phyloP scores from a whole-genome alignment of 2,888 invertebrate species.

The Beris morrisii region DNA sequence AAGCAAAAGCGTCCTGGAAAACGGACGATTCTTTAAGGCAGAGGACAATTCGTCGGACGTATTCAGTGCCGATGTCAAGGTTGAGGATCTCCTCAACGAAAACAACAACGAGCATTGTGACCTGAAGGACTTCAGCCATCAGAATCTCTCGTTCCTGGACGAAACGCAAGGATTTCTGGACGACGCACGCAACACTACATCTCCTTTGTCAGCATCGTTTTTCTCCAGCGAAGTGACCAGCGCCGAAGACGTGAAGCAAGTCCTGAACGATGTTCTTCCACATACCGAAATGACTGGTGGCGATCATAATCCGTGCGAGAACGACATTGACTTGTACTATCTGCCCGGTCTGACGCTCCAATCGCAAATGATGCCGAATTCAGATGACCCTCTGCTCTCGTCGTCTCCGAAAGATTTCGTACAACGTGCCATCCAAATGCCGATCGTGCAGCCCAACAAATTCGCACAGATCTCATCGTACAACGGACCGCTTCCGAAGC shows the following conservation, averaged over 20 bases:
- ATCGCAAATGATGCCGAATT: slow-evolving; percentile 84
- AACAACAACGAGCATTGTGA: slow-evolving; percentile 51
- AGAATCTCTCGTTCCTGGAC: slow-evolving; percentile 55
- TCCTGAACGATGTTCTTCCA: slow-evolving; percentile 79
- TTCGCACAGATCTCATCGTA: background rate
- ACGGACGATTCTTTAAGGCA: slow-evolving; percentile 44
- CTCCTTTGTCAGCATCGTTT: slow-evolving; percentile 80
- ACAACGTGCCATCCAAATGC: slow-evolving; percentile 41
- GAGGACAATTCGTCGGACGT: slow-evolving; percentile 47
- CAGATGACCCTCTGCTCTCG: slow-evolving; percentile 81
- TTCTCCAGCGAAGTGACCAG: slow-evolving; percentile 84
- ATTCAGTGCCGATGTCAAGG: slow-evolving; percentile 52
- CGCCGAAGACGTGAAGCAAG: slow-evolving; percentile 84
- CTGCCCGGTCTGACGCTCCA: slow-evolving; percentile 62
- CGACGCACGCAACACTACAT: slow-evolving; percentile 73
- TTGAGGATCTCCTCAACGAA: slow-evolving; percentile 52
- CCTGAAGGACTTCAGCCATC: slow-evolving; percentile 54
- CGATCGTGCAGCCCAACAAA: slow-evolving; percentile 7
- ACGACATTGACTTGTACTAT: slow-evolving; percentile 56
- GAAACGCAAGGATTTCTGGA: slow-evolving; percentile 59
- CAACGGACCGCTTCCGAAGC: slow-evolving; percentile 26
- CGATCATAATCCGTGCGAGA: slow-evolving; percentile 58
- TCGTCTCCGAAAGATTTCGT: slow-evolving; percentile 81
- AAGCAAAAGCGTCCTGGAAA: slow-evolving; percentile 50
- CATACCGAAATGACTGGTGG: slow-evolving; percentile 65